A percentile compares a stretch with the other conserved stretches of the same genome.
Conservation (phyloP, 2,797 vertebrate genomes). For the Falco berigora region DNA sequence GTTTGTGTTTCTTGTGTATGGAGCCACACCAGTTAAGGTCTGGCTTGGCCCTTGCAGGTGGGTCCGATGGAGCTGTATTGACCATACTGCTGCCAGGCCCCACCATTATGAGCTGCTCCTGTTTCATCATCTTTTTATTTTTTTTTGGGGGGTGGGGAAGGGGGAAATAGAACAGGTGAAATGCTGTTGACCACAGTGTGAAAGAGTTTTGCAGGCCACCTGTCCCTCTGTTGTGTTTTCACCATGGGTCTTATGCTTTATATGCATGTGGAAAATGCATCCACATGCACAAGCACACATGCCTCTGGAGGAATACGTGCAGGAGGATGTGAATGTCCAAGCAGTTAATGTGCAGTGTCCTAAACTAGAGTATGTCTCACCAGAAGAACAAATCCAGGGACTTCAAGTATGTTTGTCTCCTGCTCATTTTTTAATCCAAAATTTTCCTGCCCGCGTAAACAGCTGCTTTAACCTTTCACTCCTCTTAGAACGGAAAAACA, state of each 20-base stretch:
- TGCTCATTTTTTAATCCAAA: neutral
- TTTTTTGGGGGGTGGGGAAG: too few relatives aligned
- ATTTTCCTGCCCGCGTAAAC: neutral
- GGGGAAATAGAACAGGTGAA: neutral
- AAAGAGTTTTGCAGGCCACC: neutral
- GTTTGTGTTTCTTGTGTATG: neutral
- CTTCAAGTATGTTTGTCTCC: neutral
- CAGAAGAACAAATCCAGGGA: neutral
- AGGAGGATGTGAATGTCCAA: too few relatives aligned
- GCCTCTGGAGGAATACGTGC: neutral
- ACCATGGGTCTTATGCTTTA: neutral
- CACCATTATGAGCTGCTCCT: neutral
- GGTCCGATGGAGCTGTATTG: fast-evolving
- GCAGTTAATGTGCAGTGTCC: neutral
- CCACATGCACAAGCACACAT: too few relatives aligned
- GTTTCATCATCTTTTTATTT: neutral
- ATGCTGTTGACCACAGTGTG: neutral
- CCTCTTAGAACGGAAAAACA: neutral
- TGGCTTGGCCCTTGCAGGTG: neutral
- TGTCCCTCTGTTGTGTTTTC: neutral
- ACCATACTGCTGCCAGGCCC: neutral
- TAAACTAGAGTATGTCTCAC: neutral
- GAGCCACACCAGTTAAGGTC: neutral
- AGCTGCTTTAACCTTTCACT: neutral
- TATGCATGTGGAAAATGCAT: neutral